These are phyloP conservation scores for Pammene aurita DNA, from an alignment of 2,888 invertebrate species.

Conservation along the genomic window DNA sequence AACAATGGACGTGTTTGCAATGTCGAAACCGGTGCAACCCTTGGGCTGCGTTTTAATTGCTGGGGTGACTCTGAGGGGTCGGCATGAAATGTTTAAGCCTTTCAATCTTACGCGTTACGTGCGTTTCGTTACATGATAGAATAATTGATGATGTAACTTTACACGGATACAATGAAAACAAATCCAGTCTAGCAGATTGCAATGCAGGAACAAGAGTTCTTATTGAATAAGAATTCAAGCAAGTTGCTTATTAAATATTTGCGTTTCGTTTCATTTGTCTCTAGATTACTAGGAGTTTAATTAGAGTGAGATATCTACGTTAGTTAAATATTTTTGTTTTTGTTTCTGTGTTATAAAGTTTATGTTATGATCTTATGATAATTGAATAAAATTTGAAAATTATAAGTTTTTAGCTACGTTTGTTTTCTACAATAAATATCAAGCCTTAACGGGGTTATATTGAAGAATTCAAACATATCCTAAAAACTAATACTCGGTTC, in stretches of 20 bases:
- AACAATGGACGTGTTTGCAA: conserved; percentile 82
- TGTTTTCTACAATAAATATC: too few relatives aligned
- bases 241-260: not conserved
- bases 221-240: too few relatives aligned
- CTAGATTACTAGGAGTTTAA: not conserved
- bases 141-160: conserved; percentile 36
- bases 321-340: too few relatives aligned
- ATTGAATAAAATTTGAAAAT: too few relatives aligned
- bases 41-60: conserved; percentile 81
- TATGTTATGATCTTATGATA: too few relatives aligned
- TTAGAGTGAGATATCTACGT: not conserved
- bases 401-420: too few relatives aligned
- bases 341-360: too few relatives aligned
- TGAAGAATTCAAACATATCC: too few relatives aligned
- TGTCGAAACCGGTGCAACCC: conserved; percentile 77
- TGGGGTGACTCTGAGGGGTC: conserved; percentile 60
- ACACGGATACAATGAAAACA: conserved; percentile 3
- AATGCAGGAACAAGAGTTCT: not conserved
- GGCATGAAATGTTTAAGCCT: conserved; percentile 61
- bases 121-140: conserved; percentile 31
- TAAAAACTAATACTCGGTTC: too few relatives aligned
- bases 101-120: conserved; percentile 56
- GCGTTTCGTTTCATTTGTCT: not conserved
- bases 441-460: too few relatives aligned
- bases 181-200: not conserved